Conservation (phyloP, 2,797 vertebrate species). For the Pagetopsis macropterus region DNA sequence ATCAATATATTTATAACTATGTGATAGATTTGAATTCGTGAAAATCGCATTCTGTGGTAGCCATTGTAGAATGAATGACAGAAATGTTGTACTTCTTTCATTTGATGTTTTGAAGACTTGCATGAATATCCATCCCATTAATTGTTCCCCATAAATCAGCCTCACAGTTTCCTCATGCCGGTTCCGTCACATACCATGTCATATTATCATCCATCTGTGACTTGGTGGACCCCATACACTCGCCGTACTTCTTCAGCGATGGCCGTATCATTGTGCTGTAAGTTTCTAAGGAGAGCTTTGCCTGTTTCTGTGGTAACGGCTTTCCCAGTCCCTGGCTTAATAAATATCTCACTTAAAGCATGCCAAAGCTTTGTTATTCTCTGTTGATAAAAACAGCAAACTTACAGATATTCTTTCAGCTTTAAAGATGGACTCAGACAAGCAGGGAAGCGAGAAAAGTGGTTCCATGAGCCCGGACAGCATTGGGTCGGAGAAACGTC, state of each 20-base stretch:
- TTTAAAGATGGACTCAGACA: conserved; percentile 95
- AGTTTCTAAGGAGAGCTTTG: conserved; percentile 81
- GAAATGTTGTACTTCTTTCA: conserved; percentile 58
- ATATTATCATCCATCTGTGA: conserved; percentile 80
- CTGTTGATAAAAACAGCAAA: conserved; percentile 85
- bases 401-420: conserved; percentile 98
- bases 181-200: conserved; percentile 77
- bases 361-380: conserved; percentile 59
- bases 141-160: conserved; percentile 76
- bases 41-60: conserved; percentile 9
- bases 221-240: conserved; percentile 77
- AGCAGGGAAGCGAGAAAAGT: conserved; percentile 82
- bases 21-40: neutral
- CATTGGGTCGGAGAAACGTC: conserved; percentile 84
- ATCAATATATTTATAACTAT: neutral
- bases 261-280: conserved; percentile 80
- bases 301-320: conserved; percentile 72
- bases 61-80: conserved; percentile 65
- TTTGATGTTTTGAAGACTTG: conserved; percentile 54
- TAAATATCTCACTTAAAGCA: conserved; percentile 59
- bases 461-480: conserved; percentile 86
- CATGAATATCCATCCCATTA: conserved; percentile 76
- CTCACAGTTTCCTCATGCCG: conserved; percentile 79
- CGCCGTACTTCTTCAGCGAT: conserved; percentile 77
- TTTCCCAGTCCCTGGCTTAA: conserved; percentile 72